phyloP scores from a whole-genome alignment of 2,797 vertebrate genomes.

The Antennarius maculatus region DNA sequence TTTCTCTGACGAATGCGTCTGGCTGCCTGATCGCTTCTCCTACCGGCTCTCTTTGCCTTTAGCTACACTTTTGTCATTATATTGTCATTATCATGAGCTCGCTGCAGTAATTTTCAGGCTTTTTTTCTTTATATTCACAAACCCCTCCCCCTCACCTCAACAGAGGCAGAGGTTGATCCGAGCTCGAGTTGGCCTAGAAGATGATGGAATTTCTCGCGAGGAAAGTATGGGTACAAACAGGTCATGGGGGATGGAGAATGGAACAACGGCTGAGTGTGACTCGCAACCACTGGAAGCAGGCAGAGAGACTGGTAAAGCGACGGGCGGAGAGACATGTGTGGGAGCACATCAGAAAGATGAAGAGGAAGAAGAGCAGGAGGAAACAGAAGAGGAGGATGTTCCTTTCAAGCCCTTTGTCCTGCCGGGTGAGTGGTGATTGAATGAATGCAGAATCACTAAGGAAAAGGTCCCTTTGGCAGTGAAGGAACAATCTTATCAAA shows the following conservation, averaged over 20 bases:
- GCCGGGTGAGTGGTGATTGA: slow-evolving; percentile 70
- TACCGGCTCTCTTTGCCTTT: slow-evolving; percentile 10
- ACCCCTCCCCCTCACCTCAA: neutral
- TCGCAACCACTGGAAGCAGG: slow-evolving; percentile 64
- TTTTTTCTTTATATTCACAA: neutral
- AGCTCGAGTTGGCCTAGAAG: slow-evolving; percentile 67
- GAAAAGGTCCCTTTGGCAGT: neutral
- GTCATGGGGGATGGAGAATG: slow-evolving; percentile 74
- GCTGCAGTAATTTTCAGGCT: slow-evolving; percentile 2
- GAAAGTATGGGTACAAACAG: slow-evolving; percentile 51
- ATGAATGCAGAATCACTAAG: neutral
- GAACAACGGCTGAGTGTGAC: slow-evolving; percentile 66
- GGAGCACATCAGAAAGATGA: slow-evolving; percentile 70
- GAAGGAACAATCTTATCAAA: no score
- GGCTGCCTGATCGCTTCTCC: slow-evolving; percentile 34
- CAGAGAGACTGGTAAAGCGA: slow-evolving; percentile 47
- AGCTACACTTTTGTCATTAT: slow-evolving; percentile 2
- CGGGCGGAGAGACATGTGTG: slow-evolving; percentile 19
- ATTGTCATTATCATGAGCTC: slow-evolving; percentile 9
- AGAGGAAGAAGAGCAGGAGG: slow-evolving; percentile 73
- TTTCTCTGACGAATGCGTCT: slow-evolving; percentile 31
- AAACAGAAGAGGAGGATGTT: slow-evolving; percentile 53
- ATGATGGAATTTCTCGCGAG: slow-evolving; percentile 59
- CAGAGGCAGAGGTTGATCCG: slow-evolving; percentile 83
- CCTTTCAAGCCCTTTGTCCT: slow-evolving; percentile 75